Evolutionary conservation across 2,797 vertebrate species (phyloP), one percentile per base, ranked within the genome.

Genomic region (Hydrolagus colliei): DNA sequence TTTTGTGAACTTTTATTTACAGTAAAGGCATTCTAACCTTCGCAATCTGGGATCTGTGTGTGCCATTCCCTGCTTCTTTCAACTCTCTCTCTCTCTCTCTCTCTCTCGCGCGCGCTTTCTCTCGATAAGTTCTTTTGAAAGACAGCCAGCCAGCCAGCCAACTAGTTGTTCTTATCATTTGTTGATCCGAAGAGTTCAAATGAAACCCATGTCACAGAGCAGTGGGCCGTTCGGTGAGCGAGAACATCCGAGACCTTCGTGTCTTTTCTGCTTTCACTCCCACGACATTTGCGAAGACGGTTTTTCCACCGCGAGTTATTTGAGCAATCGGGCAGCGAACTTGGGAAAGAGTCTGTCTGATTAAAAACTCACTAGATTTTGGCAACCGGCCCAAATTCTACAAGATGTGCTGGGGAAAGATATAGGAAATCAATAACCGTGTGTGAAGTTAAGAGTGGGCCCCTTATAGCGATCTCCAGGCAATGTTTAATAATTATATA

Each of bases 1-100:
- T 6, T 27, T 32, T 82, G 78, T 20, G 27, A 82, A 82, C 35
- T 62, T 32, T 68, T 82, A 82, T 82, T 82, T 82, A 82, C 78
- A 82, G 63, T 68, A 32, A 82, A 82, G 62, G 78, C 62, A 82
- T 82, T 82, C 63, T 16, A 82, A 67, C 35, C 27, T 65, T 82
- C 27, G 16, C 62, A 68, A 10, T 67, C 14, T 52, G 9, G 65
- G 79, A 77, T 41, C 79, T 67, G 65, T 68, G 79, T 67, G 65
- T 68, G 79, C 32, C 10, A n/a, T 84, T n/a, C 16, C 63, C 14
- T 68, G 20, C 10, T 18, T 9, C 13, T 35, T 52, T 71, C 52
- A 52, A 35, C 41, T 84, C 41, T 35, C 32, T 71, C 68, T 67
- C 41, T 35, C 32, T 71, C 68, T 67, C 41, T 35, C 32, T 71